Evolutionary conservation across 1,140 invertebrate species (phyloP).

Genomic region (Hyposmocoma kahamanoa): DNA sequence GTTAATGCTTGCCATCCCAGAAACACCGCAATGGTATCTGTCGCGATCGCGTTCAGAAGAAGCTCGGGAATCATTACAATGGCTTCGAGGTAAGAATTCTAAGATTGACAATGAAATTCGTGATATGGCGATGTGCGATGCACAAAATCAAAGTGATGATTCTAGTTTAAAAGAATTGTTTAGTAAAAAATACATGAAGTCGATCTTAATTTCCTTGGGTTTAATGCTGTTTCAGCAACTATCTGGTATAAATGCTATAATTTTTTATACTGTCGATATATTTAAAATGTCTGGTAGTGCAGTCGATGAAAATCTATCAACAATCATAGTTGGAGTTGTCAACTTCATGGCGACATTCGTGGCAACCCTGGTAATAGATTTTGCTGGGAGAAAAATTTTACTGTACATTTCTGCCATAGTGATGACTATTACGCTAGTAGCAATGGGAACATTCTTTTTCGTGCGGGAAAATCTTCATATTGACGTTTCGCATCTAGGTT

Average conservation of each 20-base stretch:
- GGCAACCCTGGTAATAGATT: conserved; percentile 88
- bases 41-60: conserved; percentile 82
- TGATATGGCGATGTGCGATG: conserved; percentile 84
- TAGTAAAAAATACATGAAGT: conserved; percentile 80
- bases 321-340: conserved; percentile 90
- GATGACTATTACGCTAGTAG: conserved; percentile 83
- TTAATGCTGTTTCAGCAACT: conserved; percentile 96
- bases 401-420: conserved; percentile 85
- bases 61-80: conserved; percentile 83
- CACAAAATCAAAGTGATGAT: conserved; percentile 76
- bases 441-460: conserved; percentile 86
- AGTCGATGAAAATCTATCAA: conserved; percentile 82
- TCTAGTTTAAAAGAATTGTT: conserved; percentile 76
- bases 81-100: conserved; percentile 84
- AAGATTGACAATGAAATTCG: conserved; percentile 88
- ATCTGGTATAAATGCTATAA: conserved; percentile 94
- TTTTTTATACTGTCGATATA: conserved; percentile 93
- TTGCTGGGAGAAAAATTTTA: conserved; percentile 87
- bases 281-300: conserved; percentile 86
- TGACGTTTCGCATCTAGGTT: conserved; percentile 78
- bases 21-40: conserved; percentile 93
- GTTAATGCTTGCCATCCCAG: conserved; percentile 88
- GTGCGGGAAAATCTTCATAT: conserved; percentile 71
- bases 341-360: conserved; percentile 93
- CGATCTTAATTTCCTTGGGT: conserved; percentile 86